Base-by-base conservation (phyloP, 92 coral and sea anemone species). In the Epizoanthus ramosus region DNA sequence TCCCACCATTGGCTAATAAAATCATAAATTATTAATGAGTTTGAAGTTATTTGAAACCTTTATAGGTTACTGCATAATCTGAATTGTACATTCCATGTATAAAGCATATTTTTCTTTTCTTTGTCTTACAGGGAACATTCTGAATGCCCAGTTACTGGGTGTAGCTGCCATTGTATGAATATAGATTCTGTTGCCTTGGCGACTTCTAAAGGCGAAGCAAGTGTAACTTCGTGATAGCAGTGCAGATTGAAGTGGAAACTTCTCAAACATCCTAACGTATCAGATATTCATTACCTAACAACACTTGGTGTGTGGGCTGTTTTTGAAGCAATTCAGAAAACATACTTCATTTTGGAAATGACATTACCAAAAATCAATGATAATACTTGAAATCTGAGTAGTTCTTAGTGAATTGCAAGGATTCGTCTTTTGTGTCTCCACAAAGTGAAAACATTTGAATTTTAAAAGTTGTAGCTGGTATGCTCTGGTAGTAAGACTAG, bases 111-210 rank as follows among this genome's bases (percentile, higher is more conserved):
- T 47, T 8, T 33, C 14, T 71, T 74, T 56, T 41, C 59, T 83
- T 79, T 31, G 8, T 47, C 68, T 37, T 61, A 9, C 89, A 93
- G 95, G 85, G 98, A 92, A 52, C 98, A 95, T 68, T 65, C 93
- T 16, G 98, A 94, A 74, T 97, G 99, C 73, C 99, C 99, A 66
- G 99, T 97, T 13, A 94, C 95, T 24, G 92, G 92, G 3, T 97
- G 99, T 79, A 89, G 85, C 31, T 97, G 99, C 74, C 94, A 97
- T 76, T 97, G 99, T 56, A 97, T 94, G 98, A 94, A 91, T 66
- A 79, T 97, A 70, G 99, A 97, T 74, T 91, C 98, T 43, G 92
- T 94, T 89, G 98, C 98, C 63, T 84, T 91, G 91, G 98, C 98
- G 85, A 91, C 81, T 80, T 92, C 98, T 67, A 80, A 84, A 33